These are phyloP conservation scores for Rhabdomys dilectus DNA, from an alignment of 2,113 vertebrate genomes.

Conservation along the genomic window DNA sequence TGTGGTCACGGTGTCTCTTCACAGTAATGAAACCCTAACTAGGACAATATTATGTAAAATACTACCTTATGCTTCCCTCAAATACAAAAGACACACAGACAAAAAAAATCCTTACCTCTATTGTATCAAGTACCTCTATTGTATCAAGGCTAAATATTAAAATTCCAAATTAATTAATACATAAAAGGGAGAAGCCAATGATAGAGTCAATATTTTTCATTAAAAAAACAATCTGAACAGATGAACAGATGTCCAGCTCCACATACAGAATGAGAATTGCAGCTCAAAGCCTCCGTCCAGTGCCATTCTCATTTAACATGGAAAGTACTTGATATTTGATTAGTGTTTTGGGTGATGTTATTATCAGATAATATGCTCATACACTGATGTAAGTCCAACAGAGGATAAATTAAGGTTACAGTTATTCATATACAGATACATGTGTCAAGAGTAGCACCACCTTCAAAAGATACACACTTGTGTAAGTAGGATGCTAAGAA, in stretches of 20 bases:
- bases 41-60: neutral
- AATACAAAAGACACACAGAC: neutral
- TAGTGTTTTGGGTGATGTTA: neutral
- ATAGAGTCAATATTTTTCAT: neutral
- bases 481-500: neutral
- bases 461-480: neutral
- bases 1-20: neutral
- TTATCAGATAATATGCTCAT: neutral
- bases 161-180: neutral
- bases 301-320: neutral
- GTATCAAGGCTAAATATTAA: neutral
- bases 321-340: constrained; percentile 2
- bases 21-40: neutral
- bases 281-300: neutral
- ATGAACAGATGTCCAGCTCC: neutral
- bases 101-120: neutral
- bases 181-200: neutral
- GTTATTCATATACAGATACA: neutral
- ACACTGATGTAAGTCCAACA: neutral
- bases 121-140: neutral
- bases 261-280: neutral
- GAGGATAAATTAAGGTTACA: neutral
- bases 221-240: neutral
- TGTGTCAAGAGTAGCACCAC: neutral
- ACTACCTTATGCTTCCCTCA: neutral